Conservation (phyloP, 2,113 vertebrate genomes). For the Pedetes capensis region DNA sequence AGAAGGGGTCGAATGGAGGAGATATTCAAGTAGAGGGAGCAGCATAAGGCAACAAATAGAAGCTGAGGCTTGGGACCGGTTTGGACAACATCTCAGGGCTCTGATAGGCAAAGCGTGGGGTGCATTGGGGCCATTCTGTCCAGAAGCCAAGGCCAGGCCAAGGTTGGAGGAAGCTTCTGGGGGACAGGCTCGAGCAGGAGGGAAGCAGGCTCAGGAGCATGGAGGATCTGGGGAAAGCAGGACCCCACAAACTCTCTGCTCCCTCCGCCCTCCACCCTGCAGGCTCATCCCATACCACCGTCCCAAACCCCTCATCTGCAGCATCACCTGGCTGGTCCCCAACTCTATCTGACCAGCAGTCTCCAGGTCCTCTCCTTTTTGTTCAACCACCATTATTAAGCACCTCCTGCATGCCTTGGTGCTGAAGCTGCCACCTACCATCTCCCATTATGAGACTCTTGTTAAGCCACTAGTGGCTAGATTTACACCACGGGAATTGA, state of each 20-base stretch:
- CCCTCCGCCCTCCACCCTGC: background rate
- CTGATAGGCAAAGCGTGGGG: background rate
- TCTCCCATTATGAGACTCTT: background rate
- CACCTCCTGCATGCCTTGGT: background rate
- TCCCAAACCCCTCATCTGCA: background rate
- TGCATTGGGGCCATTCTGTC: background rate
- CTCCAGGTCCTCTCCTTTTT: background rate
- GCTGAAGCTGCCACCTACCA: background rate
- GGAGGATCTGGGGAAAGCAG: background rate
- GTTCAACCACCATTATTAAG: background rate
- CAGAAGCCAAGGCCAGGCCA: background rate
- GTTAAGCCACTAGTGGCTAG: background rate
- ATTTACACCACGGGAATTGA: background rate
- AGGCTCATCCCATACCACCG: accelerated
- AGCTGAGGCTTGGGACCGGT: background rate
- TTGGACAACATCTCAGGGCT: background rate
- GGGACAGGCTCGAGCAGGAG: background rate
- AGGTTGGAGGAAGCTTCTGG: background rate
- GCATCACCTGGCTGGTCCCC: background rate
- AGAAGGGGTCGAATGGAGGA: background rate
- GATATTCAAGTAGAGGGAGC: background rate
- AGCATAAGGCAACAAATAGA: background rate
- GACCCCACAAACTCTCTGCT: background rate
- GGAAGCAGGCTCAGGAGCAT: background rate
- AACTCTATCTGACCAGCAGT: background rate